These are phyloP conservation scores for Mimumesa dahlbomi DNA, from an alignment of 2,888 invertebrate genomes.

Conservation along the genomic window DNA sequence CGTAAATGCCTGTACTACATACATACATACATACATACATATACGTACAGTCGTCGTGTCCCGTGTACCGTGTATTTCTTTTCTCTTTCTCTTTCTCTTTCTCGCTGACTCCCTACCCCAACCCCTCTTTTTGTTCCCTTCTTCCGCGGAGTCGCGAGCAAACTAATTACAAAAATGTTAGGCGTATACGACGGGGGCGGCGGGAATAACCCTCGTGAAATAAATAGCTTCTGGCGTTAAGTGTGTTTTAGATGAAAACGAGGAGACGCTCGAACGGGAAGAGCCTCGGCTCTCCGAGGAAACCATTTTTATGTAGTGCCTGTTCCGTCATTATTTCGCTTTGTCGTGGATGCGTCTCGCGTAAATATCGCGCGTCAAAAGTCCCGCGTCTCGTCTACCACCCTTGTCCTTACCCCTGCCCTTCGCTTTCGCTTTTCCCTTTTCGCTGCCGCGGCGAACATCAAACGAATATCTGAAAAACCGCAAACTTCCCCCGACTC, in stretches of 20 bases:
- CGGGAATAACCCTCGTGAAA: constrained; percentile 60
- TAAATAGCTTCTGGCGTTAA: constrained; percentile 68
- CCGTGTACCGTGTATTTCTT: no score
- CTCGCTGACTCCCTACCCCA: constrained; percentile 50
- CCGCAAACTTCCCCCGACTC: no score
- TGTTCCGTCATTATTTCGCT: constrained; percentile 6
- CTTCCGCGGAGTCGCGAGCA: constrained; percentile 62
- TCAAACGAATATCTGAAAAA: no score
- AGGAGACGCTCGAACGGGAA: constrained; percentile 11
- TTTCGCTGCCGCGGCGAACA: neutral
- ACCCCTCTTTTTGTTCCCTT: constrained; percentile 56
- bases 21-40: no score
- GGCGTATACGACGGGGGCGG: constrained; percentile 33
- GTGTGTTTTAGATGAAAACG: constrained; percentile 54
- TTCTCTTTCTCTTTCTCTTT: no score
- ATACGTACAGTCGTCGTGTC: no score
- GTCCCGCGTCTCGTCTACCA: neutral
- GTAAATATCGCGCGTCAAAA: neutral
- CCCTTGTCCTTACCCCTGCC: no score
- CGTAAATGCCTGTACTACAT: constrained; percentile 50
- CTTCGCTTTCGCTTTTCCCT: neutral
- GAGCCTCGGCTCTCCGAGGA: constrained; percentile 37
- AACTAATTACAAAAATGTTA: constrained; percentile 76
- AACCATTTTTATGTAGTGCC: constrained; percentile 38
- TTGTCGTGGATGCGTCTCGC: neutral